Evolutionary conservation across 1,140 invertebrate species (phyloP), one percentile per base, ranked within the genome.

Genomic region (Drosophila cardini): DNA sequence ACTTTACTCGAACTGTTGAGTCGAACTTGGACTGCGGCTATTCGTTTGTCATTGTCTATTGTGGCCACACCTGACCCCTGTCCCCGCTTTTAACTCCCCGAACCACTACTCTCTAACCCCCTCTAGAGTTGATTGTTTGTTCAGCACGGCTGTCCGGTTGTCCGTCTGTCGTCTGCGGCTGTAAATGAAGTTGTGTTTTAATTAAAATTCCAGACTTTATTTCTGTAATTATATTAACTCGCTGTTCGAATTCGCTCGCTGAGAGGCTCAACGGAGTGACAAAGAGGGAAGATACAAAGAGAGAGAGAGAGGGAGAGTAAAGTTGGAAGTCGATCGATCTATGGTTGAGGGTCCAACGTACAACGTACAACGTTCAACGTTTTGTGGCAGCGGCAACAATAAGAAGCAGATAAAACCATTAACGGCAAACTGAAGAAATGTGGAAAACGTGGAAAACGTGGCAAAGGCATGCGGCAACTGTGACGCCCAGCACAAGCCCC

Each of bases 171-270:
- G 83, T 87, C 83, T 86, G 83, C 76, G 83, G 83, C 83, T 86
- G 83, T 86, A 86, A 87, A 87, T 90, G 85, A 85, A 90, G 85
- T 90, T 90, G 86, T 86, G 79, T 82, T 90, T 90, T 90, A 90
- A 90, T 90, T 90, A 90, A 90, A 90, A 90, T 90, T 90, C 86
- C 86, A 90, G 86, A 90, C 82, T 90, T 90, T 90, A 90, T 90
- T 86, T 90, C 87, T 90, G 82, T 90, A 90, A 90, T 90, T 90
- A 90, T 87, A 90, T 90, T 90, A 90, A 90, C 79, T 90, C 82
- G 72, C 82, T 83, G 73, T 81, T 82, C 80, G 83, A 86, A 86
- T 83, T 77, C 68, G 80, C 58, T 69, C 53, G 69, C 48, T 32
- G 18, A 15, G 34, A 40, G 55, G 30, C 63, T 1, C 38, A 5